Evolutionary conservation across 1,140 invertebrate genomes (phyloP), one percentile per base, ranked within the genome.

Genomic region (Drosophila elegans): DNA sequence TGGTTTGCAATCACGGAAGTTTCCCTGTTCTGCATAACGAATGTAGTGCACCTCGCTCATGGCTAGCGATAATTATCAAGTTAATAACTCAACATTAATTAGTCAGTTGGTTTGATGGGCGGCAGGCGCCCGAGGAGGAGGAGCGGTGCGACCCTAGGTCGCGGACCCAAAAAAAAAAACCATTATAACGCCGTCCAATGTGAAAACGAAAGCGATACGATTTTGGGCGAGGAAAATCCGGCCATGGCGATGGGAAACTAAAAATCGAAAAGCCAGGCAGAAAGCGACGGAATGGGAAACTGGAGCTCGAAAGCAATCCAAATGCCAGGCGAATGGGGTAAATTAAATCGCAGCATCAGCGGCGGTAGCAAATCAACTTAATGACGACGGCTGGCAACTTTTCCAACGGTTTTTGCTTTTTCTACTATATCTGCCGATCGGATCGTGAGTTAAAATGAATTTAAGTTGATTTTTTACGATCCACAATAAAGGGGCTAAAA

Each of bases 291-390:
- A 34, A 46, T 63, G 62, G 62, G 34, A 83, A 80, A 63, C 80
- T 83, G 48, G 51, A 82, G 75, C 74, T 82, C 69, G 73, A 74
- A 78, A 83, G 75, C 69, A 42, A 64, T 64, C 48, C 69, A 29
- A 72, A 57, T 71, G 42, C 51, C 67, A 56, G 67, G 66, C 48
- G 57, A 63, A 66, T 66, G 63, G 46, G 57, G 53, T 78, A 82
- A 81, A 81, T 82, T 82, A 82, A 81, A 81, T 82, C 80, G 77
- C 62, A 82, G 59, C 79, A 39, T 29, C 39, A 48, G 42, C 62
- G 55, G 44, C 72, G 48, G 56, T 66, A 56, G 64, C 64, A 73
- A 81, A 81, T 82, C 79, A 73, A 81, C 77, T 80, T 80, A 80
- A 80, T 80, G 78, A 80, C 78, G 67, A 64, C 51, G 56, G 60